These are phyloP conservation scores for Alviniconcha strummeri DNA, from an alignment of 2,888 invertebrate genomes.

Conservation along the genomic window DNA sequence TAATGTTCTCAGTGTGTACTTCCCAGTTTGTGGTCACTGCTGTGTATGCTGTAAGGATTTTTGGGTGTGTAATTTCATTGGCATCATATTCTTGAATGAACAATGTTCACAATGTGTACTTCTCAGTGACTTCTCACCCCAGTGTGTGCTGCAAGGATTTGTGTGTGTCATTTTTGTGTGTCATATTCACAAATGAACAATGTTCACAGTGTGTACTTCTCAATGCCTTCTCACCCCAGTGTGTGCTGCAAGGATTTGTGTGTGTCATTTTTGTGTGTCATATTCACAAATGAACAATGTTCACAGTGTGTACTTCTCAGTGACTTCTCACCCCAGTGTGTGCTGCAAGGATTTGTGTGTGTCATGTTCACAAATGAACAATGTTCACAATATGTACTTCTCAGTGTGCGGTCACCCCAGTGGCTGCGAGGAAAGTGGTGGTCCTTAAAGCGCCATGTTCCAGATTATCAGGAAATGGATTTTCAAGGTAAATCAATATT, in stretches of 20 bases:
- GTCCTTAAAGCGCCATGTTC: constrained; percentile 73
- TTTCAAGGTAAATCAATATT: constrained; percentile 62
- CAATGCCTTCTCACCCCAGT: no score
- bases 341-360: background rate
- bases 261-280: background rate
- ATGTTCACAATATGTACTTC: constrained; percentile 13
- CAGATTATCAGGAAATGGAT: constrained; percentile 67
- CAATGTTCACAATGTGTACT: background rate
- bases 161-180: background rate
- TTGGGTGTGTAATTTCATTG: background rate
- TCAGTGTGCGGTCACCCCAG: constrained; percentile 74
- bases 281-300: background rate
- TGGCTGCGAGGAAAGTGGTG: constrained; percentile 76
- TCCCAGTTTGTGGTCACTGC: no score
- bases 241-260: background rate
- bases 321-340: no score
- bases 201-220: no score
- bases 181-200: background rate
- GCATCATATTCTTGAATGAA: background rate
- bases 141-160: background rate
- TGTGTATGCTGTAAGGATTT: background rate
- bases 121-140: no score
- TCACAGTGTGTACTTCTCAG: no score
- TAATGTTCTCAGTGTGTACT: no score
- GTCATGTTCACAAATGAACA: background rate